A percentile compares a stretch with the other conserved stretches of the same genome.
phyloP scores from a whole-genome alignment of 1,140 invertebrate species.

The Wiebesia pumilae region DNA sequence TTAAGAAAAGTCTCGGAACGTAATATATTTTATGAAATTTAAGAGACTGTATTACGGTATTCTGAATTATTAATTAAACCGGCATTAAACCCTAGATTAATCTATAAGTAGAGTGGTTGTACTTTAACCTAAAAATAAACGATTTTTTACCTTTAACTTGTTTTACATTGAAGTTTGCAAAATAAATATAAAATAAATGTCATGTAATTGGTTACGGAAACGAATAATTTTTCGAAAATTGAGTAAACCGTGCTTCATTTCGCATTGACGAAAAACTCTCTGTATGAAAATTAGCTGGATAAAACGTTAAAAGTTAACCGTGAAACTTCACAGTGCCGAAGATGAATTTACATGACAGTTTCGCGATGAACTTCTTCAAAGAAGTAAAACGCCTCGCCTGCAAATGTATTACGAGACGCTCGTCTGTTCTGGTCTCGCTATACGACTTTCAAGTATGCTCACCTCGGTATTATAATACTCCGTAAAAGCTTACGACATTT shows the following conservation, averaged over 20 bases:
- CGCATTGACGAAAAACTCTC: slow-evolving; percentile 25
- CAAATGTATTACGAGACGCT: slow-evolving; percentile 34
- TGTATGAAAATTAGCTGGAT: slow-evolving; percentile 31
- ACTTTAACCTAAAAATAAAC: too few relatives aligned
- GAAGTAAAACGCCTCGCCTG: slow-evolving; percentile 26
- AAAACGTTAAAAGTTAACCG: slow-evolving; percentile 34
- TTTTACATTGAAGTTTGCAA: not conserved
- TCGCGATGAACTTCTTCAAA: slow-evolving; percentile 32
- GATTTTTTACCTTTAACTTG: too few relatives aligned
- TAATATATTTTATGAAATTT: too few relatives aligned
- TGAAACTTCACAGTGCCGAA: not conserved
- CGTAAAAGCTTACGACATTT: slow-evolving; percentile 12
- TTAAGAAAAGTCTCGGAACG: too few relatives aligned
- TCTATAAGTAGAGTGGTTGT: too few relatives aligned
- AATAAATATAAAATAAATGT: not conserved
- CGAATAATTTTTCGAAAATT: not conserved
- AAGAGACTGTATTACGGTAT: too few relatives aligned
- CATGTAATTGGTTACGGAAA: not conserved
- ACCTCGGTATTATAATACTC: slow-evolving; percentile 13
- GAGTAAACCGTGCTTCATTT: slow-evolving; percentile 13
- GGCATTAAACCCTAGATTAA: too few relatives aligned
- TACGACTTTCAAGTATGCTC: slow-evolving; percentile 37
- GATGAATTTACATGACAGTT: slow-evolving; percentile 46
- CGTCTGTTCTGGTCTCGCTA: slow-evolving; percentile 1
- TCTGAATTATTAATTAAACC: too few relatives aligned